phyloP scores from a whole-genome alignment of 37 sponge, comb jelly and placozoan genomes.

The Geodia barretti region DNA sequence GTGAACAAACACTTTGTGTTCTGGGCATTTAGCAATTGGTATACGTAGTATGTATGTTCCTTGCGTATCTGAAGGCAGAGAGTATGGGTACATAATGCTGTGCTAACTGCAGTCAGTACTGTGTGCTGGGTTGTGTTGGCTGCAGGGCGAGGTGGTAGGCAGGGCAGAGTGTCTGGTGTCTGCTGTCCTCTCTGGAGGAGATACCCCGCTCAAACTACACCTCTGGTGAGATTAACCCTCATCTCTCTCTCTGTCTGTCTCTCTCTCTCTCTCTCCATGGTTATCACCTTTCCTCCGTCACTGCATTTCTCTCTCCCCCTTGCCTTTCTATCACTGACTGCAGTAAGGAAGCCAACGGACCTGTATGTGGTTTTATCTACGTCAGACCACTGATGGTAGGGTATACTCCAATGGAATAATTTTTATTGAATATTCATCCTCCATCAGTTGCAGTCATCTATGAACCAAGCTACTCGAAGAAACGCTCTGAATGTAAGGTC shows the following conservation, averaged over 20 bases:
- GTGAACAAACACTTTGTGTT: no score
- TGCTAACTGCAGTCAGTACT: no score
- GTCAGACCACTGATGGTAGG: background rate
- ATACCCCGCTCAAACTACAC: slow-evolving; percentile 1
- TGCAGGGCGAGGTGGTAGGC: slow-evolving; percentile 31
- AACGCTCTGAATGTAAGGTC: background rate
- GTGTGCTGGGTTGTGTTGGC: no score
- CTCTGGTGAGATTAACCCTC: slow-evolving; percentile 10
- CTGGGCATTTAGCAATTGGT: no score
- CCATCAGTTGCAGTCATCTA: background rate
- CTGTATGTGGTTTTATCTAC: slow-evolving; percentile 16
- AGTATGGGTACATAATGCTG: no score
- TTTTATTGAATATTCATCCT: background rate
- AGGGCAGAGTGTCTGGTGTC: background rate
- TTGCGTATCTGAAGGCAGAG: no score
- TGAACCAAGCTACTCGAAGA: no score
- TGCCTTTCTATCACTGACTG: background rate
- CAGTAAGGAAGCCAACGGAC: background rate
- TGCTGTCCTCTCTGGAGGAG: background rate
- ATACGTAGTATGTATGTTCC: no score
- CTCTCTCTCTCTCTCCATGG: background rate
- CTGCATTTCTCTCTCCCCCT: background rate
- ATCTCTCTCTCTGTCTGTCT: background rate
- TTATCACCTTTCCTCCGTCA: background rate
- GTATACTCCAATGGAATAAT: background rate